Evolutionary conservation across 2,888 invertebrate genomes (phyloP), one percentile per base, ranked within the genome.

Genomic region (Melipona beecheii): DNA sequence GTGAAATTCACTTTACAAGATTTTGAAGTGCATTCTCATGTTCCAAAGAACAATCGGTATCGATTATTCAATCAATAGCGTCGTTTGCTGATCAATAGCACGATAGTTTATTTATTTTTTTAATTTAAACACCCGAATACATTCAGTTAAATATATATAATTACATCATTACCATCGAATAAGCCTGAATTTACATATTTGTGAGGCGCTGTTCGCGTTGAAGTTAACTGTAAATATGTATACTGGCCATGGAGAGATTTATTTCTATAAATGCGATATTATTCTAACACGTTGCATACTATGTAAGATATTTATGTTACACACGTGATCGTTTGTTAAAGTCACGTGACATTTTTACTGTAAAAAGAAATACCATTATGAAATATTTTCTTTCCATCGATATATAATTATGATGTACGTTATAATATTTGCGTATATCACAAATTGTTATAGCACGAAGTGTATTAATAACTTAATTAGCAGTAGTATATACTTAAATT

Each of bases 151-250:
- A 66, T 31, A n/a, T 58, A n/a, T 58, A 64, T 50, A 74, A 74
- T 84, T 84, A 83, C 83, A 31, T 71, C 83, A 78, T 78, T 70
- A 54, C 49, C 27, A 62, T 21, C 13, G 52, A 31, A 56, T 60
- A 17, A 13, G 54, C 21, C 75, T 72, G 84, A 83, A 83, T 56
- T 62, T 78, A 71, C n/a, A 43, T 58, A 17, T 24, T 68, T 54
- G 11, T 24, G 24, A 52, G n/a, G 17, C 27, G 3, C 50, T 21
- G 36, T 64, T n/a, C 77, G 31, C 2, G 21, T 58, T 84, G 84
- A 84, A 84, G 52, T 19, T 84, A 78, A 83, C 52, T 15, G 58
- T 78, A 21, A 60, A 17, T 21, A 15, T 36, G 54, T 43, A 4
- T 11, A 24, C 31, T 24, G 24, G 36, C 24, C 36, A 24, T 15